Percentiles rank a stretch among this genome's conserved stretches.
These are phyloP conservation scores for Harpalus rubripes DNA, from an alignment of 2,888 invertebrate genomes.

Conservation along the genomic window DNA sequence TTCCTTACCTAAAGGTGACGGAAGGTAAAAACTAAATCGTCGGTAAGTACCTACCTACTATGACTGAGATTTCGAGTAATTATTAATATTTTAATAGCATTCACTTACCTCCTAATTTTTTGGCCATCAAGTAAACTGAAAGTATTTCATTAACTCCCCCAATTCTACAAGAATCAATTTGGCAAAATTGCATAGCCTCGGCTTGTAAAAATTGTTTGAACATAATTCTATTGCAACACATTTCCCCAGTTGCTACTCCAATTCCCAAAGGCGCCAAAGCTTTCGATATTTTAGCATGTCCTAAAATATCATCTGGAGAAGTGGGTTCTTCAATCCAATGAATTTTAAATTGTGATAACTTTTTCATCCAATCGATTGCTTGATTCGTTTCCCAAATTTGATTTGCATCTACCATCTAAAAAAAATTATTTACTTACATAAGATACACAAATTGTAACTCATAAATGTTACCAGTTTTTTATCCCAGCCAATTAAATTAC, in stretches of 20 bases:
- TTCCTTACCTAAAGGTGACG: no score
- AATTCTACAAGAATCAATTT: slow-evolving; percentile 93
- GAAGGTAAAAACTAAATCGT: no score
- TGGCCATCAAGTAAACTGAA: slow-evolving; percentile 93
- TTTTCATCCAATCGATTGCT: slow-evolving; percentile 92
- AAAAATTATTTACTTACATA: slow-evolving; percentile 62
- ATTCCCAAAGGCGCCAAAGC: slow-evolving; percentile 87
- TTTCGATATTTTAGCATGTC: slow-evolving; percentile 88
- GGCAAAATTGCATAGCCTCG: slow-evolving; percentile 90
- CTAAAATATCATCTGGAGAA: slow-evolving; percentile 93
- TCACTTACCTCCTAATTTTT: slow-evolving; percentile 86
- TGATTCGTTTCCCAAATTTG: slow-evolving; percentile 93
- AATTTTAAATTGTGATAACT: slow-evolving; percentile 85
- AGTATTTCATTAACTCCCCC: slow-evolving; percentile 94
- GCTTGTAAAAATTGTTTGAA: slow-evolving; percentile 94
- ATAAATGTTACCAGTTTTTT: slow-evolving; percentile 82
- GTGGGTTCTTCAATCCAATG: slow-evolving; percentile 97
- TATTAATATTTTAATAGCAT: no score
- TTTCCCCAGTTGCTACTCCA: slow-evolving; percentile 94
- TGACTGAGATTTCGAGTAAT: no score
- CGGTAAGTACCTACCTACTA: no score
- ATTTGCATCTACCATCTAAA: slow-evolving; percentile 92
- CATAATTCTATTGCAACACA: slow-evolving; percentile 94
- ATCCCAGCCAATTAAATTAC: slow-evolving; percentile 87
- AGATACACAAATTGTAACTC: background rate